A percentile compares a stretch with the other conserved stretches of the same genome.
phyloP scores from a whole-genome alignment of 2,113 vertebrate genomes.

The Rafetus swinhoei region DNA sequence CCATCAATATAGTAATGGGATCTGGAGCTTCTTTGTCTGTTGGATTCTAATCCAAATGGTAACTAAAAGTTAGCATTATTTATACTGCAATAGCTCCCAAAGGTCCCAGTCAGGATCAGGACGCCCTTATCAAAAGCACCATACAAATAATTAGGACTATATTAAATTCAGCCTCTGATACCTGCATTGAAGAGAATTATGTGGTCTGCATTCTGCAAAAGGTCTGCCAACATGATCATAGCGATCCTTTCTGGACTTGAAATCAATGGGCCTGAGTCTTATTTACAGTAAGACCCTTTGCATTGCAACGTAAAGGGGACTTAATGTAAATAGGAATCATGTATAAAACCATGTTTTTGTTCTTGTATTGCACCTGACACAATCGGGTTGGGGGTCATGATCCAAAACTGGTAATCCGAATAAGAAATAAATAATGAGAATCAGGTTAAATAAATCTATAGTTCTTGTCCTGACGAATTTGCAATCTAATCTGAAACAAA shows the following conservation, averaged over 20 bases:
- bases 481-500: rapidly evolving
- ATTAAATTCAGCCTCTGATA: neutral
- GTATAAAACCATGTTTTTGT: too few species aligned
- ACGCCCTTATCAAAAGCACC: too few species aligned
- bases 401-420: neutral
- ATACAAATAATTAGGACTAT: neutral
- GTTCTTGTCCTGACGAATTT: neutral
- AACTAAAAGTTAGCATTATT: too few species aligned
- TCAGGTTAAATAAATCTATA: rapidly evolving
- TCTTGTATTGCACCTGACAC: neutral
- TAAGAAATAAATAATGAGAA: neutral
- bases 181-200: neutral
- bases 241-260: neutral
- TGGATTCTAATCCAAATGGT: too few species aligned
- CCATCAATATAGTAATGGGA: too few species aligned
- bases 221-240: neutral
- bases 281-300: rapidly evolving
- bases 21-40: too few species aligned
- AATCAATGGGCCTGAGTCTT: rapidly evolving
- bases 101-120: neutral
- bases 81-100: neutral
- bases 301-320: neutral
- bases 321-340: neutral
- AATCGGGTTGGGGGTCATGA: neutral
- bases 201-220: neutral